Evolutionary conservation across 2,888 invertebrate genomes (phyloP).

Genomic region (Dolichopus griseipennis): DNA sequence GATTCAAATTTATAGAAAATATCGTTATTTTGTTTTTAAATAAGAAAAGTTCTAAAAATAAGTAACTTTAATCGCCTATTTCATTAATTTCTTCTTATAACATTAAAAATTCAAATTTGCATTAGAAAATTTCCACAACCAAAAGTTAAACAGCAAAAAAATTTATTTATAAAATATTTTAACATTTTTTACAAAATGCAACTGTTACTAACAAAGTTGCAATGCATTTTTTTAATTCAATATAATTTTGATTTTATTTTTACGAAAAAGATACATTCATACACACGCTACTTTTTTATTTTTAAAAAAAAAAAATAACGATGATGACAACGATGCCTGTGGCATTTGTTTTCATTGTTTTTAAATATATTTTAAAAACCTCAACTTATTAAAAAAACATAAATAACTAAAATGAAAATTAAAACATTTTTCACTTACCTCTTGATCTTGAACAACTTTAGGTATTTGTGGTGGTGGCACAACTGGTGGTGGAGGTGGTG

Average conservation of each 20-base stretch:
- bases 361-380: not conserved
- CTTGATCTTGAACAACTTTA: constrained; percentile 47
- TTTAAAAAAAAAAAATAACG: too few species aligned
- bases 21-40: too few species aligned
- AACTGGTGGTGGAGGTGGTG: constrained; percentile 44
- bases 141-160: not conserved
- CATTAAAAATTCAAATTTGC: not conserved
- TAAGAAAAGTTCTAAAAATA: too few species aligned
- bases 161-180: not conserved
- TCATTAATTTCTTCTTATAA: not conserved
- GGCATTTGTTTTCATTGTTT: not conserved
- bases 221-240: not conserved
- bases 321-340: too few species aligned
- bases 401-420: not conserved
- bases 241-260: not conserved
- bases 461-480: constrained; percentile 43
- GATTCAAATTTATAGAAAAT: too few species aligned
- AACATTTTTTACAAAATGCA: too few species aligned
- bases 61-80: not conserved
- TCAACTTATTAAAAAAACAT: not conserved
- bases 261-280: not conserved
- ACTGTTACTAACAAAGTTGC: not conserved
- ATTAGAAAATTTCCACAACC: not conserved
- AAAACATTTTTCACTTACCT: constrained; percentile 44
- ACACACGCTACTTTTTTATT: not conserved